Percentiles rank a stretch among this genome's conserved stretches.
phyloP scores from a whole-genome alignment of 2,113 vertebrate species.

The Sphaerodactylus townsendi region DNA sequence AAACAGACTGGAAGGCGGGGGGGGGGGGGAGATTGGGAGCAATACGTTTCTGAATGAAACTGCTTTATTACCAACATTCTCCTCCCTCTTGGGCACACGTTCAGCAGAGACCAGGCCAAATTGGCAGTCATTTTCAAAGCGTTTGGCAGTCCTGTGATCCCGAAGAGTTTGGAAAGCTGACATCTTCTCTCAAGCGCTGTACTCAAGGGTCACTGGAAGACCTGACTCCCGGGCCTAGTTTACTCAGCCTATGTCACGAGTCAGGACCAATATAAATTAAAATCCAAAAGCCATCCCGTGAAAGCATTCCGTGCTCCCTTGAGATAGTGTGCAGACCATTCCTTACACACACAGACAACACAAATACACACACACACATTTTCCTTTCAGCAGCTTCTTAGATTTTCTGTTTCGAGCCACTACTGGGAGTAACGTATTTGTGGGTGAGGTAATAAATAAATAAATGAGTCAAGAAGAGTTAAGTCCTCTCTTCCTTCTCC shows the following conservation, averaged over 20 bases:
- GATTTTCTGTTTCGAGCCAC: too few relatives aligned
- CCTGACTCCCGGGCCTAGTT: conserved; percentile 81
- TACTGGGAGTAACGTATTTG: too few relatives aligned
- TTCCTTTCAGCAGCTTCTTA: too few relatives aligned
- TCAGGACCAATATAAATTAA: conserved; percentile 88
- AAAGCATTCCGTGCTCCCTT: conserved; percentile 79
- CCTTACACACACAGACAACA: background rate
- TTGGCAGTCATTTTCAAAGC: conserved; percentile 90
- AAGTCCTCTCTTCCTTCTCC: background rate
- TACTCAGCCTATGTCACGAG: conserved; percentile 82
- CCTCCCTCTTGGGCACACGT: conserved; percentile 83
- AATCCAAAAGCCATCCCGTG: conserved; percentile 83
- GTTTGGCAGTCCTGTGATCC: conserved; percentile 87
- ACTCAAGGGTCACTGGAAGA: conserved; percentile 83
- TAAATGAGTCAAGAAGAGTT: too few relatives aligned
- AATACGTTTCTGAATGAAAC: conserved; percentile 87
- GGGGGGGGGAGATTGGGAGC: conserved; percentile 77
- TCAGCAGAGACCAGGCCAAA: conserved; percentile 93
- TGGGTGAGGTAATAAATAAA: too few relatives aligned
- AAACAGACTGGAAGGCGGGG: conserved; percentile 55
- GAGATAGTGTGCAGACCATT: conserved; percentile 63
- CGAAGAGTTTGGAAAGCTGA: conserved; percentile 82
- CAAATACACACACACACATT: too few relatives aligned
- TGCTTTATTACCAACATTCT: conserved; percentile 86
- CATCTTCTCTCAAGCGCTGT: conserved; percentile 81